A percentile compares a stretch with the other conserved stretches of the same genome.
Conservation (phyloP, 53 echinoderm and acorn worm genomes). For the Pentamera pediparva region DNA sequence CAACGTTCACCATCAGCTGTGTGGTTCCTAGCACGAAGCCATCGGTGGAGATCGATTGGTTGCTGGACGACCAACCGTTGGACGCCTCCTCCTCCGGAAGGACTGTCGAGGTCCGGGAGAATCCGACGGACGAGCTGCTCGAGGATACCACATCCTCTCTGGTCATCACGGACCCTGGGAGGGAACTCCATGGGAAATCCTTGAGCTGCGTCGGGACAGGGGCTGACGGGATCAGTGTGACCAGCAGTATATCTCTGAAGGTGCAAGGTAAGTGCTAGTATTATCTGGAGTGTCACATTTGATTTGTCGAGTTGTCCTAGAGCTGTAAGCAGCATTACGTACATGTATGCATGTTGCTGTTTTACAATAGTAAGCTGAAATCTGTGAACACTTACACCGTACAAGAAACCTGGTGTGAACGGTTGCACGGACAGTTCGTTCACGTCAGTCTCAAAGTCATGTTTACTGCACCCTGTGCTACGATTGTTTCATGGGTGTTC, state of each 20-base stretch:
- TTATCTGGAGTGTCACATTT: too few relatives aligned
- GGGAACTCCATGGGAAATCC: conserved; percentile 16
- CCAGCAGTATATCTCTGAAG: neutral
- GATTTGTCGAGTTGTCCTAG: too few relatives aligned
- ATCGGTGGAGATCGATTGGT: neutral
- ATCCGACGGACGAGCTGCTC: conserved; percentile 1
- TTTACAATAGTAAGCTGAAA: too few relatives aligned
- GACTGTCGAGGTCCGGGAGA: neutral
- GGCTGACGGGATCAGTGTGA: neutral
- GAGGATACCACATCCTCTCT: conserved; percentile 10
- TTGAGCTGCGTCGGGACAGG: conserved; percentile 14
- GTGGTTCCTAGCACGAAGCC: conserved; percentile 4
- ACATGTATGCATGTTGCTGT: too few relatives aligned
- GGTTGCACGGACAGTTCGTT: too few relatives aligned
- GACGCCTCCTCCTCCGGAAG: neutral
- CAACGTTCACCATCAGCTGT: conserved; percentile 13
- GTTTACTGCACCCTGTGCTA: too few relatives aligned
- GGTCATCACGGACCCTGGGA: neutral
- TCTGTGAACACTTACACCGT: too few relatives aligned
- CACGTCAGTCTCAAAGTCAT: too few relatives aligned
- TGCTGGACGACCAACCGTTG: neutral
- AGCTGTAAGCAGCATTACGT: too few relatives aligned
- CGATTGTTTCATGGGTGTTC: too few relatives aligned
- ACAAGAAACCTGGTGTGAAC: too few relatives aligned
- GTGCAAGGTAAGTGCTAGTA: conserved; percentile 18